phyloP scores from a whole-genome alignment of 2,113 vertebrate genomes.

The Paratilapia polleni region DNA sequence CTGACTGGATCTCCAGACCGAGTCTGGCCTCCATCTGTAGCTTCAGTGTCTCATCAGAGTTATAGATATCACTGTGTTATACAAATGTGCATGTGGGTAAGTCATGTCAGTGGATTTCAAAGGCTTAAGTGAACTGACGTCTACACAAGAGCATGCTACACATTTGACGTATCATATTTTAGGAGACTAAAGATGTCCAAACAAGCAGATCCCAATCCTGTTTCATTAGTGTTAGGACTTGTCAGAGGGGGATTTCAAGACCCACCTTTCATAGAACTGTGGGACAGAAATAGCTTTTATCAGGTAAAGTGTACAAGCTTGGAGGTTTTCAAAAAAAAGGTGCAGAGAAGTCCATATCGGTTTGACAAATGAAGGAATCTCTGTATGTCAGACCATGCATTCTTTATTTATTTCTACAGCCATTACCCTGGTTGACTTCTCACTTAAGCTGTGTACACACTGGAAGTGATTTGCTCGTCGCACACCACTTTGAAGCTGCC shows the following conservation, averaged over 20 bases:
- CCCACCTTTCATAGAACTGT: no score
- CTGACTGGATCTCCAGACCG: neutral
- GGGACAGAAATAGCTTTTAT: neutral
- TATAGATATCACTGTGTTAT: neutral
- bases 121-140: neutral
- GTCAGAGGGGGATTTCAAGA: no score
- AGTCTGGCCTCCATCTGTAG: neutral
- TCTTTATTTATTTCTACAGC: neutral
- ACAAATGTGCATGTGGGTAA: neutral
- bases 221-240: neutral
- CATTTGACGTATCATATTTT: neutral
- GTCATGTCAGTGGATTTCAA: neutral
- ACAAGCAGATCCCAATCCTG: neutral
- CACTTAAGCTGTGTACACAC: no score
- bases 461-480: no score
- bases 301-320: neutral
- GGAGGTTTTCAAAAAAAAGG: neutral
- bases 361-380: neutral
- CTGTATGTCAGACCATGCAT: neutral
- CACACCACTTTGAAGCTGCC: no score
- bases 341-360: neutral
- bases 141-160: neutral
- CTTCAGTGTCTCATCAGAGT: neutral
- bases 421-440: fast-evolving
- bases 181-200: neutral